phyloP scores from a whole-genome alignment of 2,888 invertebrate species.

The Caenorhabditis auriculariae region DNA sequence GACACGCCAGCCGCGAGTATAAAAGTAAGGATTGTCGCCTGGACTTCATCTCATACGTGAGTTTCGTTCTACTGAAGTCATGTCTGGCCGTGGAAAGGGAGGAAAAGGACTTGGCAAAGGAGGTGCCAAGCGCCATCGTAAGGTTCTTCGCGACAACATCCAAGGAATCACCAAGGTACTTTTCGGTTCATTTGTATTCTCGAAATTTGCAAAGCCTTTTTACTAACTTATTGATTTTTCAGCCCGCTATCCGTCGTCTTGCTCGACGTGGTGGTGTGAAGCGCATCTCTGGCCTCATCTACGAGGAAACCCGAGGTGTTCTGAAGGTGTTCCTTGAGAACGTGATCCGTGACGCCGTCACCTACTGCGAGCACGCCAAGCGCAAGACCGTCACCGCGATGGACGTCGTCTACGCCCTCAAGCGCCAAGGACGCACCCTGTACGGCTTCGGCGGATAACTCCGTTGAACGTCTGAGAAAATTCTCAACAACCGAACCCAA shows the following conservation, averaged over 20 bases:
- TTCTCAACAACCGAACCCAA: slow-evolving; percentile 26
- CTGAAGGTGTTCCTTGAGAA: slow-evolving; percentile 78
- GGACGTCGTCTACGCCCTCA: slow-evolving; percentile 77
- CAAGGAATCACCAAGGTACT: slow-evolving; percentile 49
- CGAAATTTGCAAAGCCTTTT: too few relatives aligned
- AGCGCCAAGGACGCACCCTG: slow-evolving; percentile 57
- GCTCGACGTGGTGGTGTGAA: slow-evolving; percentile 66
- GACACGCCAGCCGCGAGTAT: background rate
- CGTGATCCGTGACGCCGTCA: slow-evolving; percentile 82
- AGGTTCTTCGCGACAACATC: slow-evolving; percentile 53
- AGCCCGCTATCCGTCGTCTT: slow-evolving; percentile 67
- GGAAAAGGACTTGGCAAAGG: slow-evolving; percentile 79
- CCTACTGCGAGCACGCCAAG: slow-evolving; percentile 84
- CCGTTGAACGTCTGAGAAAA: too few relatives aligned
- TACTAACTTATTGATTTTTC: too few relatives aligned
- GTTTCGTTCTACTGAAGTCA: slow-evolving; percentile 58
- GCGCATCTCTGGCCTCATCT: slow-evolving; percentile 58
- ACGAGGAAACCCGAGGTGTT: slow-evolving; percentile 64
- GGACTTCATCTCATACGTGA: slow-evolving; percentile 1
- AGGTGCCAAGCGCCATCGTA: slow-evolving; percentile 76
- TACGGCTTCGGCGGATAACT: slow-evolving; percentile 57
- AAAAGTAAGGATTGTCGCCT: background rate
- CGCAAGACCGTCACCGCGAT: slow-evolving; percentile 84
- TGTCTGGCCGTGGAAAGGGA: slow-evolving; percentile 81
- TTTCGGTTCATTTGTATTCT: too few relatives aligned